These are phyloP conservation scores for Limnothrissa miodon DNA, from an alignment of 2,113 vertebrate species.

Conservation along the genomic window DNA sequence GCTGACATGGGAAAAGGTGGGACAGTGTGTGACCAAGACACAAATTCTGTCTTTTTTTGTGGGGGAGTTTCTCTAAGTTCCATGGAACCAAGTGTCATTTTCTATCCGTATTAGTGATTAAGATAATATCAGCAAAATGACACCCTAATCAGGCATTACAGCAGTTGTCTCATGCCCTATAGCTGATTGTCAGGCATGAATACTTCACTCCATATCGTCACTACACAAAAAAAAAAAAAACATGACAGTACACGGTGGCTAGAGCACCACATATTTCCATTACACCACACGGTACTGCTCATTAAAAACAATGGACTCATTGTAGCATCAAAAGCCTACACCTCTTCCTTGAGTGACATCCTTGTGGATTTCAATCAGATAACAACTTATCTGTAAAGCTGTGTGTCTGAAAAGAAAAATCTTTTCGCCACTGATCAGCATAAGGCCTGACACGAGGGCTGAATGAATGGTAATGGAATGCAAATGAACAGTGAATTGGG, in stretches of 20 bases:
- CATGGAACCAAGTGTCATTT: background rate
- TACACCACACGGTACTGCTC: background rate
- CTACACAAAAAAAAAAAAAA: background rate
- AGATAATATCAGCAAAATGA: background rate
- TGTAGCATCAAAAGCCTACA: constrained; percentile 17
- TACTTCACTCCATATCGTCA: background rate
- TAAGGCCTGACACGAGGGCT: background rate
- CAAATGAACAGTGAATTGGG: background rate
- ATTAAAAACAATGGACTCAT: constrained; percentile 21
- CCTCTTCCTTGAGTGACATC: constrained; percentile 32
- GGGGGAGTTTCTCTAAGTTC: background rate
- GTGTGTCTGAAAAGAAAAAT: background rate
- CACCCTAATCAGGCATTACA: background rate
- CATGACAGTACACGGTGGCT: background rate
- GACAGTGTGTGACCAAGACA: background rate
- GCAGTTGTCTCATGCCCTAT: background rate
- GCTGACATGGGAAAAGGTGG: constrained; percentile 7
- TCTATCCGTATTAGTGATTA: background rate
- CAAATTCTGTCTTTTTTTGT: background rate
- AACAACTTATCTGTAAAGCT: background rate
- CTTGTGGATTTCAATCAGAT: constrained; percentile 26
- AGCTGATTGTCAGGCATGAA: background rate
- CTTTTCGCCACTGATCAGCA: background rate
- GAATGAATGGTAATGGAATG: background rate
- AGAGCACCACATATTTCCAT: background rate